Conservation (phyloP, 1,140 invertebrate species). For the Capitella teleta region DNA sequence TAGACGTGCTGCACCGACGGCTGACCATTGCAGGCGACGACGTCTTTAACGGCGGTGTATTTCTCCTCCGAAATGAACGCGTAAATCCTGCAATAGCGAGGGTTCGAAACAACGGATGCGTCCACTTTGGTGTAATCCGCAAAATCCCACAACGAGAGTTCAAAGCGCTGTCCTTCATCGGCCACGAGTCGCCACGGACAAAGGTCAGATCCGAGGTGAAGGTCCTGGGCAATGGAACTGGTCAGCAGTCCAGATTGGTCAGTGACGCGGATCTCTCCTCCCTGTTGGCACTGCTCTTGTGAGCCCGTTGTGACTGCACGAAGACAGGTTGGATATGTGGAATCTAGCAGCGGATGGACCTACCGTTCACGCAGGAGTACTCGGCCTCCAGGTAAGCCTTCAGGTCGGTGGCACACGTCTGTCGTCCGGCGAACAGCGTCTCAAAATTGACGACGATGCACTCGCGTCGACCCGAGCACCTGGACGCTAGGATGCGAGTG, state of each 20-base stretch:
- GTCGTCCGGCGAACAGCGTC: slow-evolving; percentile 2
- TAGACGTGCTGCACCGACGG: not conserved
- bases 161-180: slow-evolving; percentile 8
- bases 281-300: not conserved
- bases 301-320: not conserved
- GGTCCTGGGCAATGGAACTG: not conserved
- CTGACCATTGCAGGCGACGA: not conserved
- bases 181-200: slow-evolving; percentile 11
- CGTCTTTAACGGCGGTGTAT: too few relatives aligned
- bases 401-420: slow-evolving; percentile 6
- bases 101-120: not conserved
- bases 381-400: slow-evolving; percentile 4
- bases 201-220: not conserved
- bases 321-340: too few relatives aligned
- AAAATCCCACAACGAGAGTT: slow-evolving; percentile 10
- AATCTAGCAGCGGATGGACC: too few relatives aligned
- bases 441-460: slow-evolving; percentile 4
- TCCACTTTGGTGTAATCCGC: not conserved
- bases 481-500: not conserved
- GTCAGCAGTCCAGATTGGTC: not conserved
- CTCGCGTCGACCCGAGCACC: slow-evolving; percentile 1
- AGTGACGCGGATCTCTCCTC: not conserved
- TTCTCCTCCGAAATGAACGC: not conserved
- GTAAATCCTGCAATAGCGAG: not conserved
- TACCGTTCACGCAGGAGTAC: slow-evolving; percentile 6